Evolutionary conservation across 2,113 vertebrate genomes (phyloP), one percentile per base, ranked within the genome.

Genomic region (Sturnira hondurensis): DNA sequence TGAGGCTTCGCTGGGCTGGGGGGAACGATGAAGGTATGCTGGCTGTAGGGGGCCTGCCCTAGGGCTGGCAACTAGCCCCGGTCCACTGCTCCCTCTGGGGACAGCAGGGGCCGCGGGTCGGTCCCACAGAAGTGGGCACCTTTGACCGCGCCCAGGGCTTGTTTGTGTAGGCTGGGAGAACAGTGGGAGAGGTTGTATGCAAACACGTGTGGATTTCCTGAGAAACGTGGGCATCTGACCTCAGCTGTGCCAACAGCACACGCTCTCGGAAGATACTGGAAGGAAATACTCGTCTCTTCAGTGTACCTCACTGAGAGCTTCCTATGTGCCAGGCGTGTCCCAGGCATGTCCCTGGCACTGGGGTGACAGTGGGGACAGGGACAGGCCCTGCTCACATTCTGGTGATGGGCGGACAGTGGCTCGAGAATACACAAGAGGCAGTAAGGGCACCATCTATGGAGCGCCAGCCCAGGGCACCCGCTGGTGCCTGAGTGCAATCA

Each of bases 391-490:
- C 33, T 2, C 36, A 3, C 24, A 2, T 7, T 14, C 43, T n/a
- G n/a, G 33, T 0, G 41, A 31, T 26, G 26, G 67, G 41, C 26
- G 38, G 9, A 41, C 12, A 0, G 5, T 28, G 2, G 24, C 1
- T 16, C 1, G 4, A 4, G 54, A 19, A 14, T 3, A 3, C 14
- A 3, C 28, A 2, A 9, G 52, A 26, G 26, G 33, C 58, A 31
- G 1, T 4, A 26, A 33, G 65, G 43, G 68, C 7, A 3, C n/a
- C 5, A 0, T 70, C 43, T 31, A 28, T 9, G 0, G 11, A 58
- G 67, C 10, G 3, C n/a, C 15, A 26, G 13, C 74, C 4, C 22
- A 0, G 17, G 73, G 31, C 3, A 12, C 1, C 3, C 17, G 52
- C 3, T 67, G 50, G 63, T 15, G 24, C 6, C 2, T 3, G n/a